These are phyloP conservation scores for Trematomus bernacchii DNA, from an alignment of 2,797 vertebrate species.

Conservation along the genomic window DNA sequence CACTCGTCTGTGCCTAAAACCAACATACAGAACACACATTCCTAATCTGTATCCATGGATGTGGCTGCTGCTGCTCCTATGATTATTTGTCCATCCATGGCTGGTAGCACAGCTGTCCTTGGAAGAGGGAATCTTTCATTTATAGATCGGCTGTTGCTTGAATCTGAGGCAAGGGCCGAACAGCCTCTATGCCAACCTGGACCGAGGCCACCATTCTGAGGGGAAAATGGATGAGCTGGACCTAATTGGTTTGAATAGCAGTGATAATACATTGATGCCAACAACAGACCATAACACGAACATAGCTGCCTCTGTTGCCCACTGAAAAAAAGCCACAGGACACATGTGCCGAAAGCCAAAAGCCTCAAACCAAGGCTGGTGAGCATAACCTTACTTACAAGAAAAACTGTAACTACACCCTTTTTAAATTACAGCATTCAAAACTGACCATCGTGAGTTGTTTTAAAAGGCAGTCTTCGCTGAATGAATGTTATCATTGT, in stretches of 20 bases:
- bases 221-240: slow-evolving; percentile 11
- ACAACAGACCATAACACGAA: slow-evolving; percentile 29
- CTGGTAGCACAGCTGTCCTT: slow-evolving; percentile 62
- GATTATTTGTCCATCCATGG: slow-evolving; percentile 66
- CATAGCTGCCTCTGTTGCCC: slow-evolving; percentile 31
- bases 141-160: slow-evolving; percentile 56
- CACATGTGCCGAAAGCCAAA: slow-evolving; percentile 42
- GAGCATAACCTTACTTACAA: slow-evolving; percentile 53
- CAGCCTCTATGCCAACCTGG: slow-evolving; percentile 27
- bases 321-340: slow-evolving; percentile 36
- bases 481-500: neutral
- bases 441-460: slow-evolving; percentile 29
- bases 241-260: slow-evolving; percentile 37
- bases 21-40: slow-evolving; percentile 22
- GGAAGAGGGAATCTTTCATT: slow-evolving; percentile 67
- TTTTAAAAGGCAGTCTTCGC: slow-evolving; percentile 14
- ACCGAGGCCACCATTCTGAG: slow-evolving; percentile 20
- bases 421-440: slow-evolving; percentile 50
- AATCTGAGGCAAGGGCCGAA: slow-evolving; percentile 43
- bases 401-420: slow-evolving; percentile 55
- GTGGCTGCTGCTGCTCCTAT: slow-evolving; percentile 47
- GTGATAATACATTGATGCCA: slow-evolving; percentile 23
- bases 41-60: slow-evolving; percentile 43
- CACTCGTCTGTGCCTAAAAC: neutral
- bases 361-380: slow-evolving; percentile 55